Evolutionary conservation across 2,888 invertebrate genomes (phyloP).

Genomic region (Synergus laeviventris): DNA sequence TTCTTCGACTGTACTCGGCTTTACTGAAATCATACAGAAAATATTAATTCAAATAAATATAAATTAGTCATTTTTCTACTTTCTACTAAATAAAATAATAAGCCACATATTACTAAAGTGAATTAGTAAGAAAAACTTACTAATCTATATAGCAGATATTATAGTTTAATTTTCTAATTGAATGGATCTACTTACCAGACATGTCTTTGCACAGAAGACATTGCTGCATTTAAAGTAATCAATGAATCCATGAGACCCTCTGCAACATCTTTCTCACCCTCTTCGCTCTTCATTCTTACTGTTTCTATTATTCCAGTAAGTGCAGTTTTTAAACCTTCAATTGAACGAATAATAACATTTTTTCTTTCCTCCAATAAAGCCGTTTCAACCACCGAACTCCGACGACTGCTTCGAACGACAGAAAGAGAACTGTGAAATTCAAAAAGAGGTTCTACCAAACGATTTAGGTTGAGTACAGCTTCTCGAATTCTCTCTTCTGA

Average conservation of each 20-base stretch:
- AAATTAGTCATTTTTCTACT: no score
- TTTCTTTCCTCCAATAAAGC: slow-evolving; percentile 62
- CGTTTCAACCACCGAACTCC: slow-evolving; percentile 59
- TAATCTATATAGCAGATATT: no score
- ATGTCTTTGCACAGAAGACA: slow-evolving; percentile 60
- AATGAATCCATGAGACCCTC: slow-evolving; percentile 52
- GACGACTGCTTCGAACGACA: slow-evolving; percentile 63
- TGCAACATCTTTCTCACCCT: slow-evolving; percentile 19
- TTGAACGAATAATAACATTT: slow-evolving; percentile 63
- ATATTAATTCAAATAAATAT: not conserved
- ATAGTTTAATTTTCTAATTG: no score
- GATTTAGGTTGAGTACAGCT: slow-evolving; percentile 54
- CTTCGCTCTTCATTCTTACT: slow-evolving; percentile 33
- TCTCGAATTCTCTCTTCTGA: slow-evolving; percentile 55
- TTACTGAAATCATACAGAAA: slow-evolving; percentile 48
- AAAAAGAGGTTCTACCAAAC: slow-evolving; percentile 62
- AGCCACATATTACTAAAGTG: no score
- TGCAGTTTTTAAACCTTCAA: slow-evolving; percentile 60
- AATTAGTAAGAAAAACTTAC: not conserved
- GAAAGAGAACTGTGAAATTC: slow-evolving; percentile 66
- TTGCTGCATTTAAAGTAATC: slow-evolving; percentile 56
- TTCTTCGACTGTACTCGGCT: slow-evolving; percentile 59
- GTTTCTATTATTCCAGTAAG: slow-evolving; percentile 53
- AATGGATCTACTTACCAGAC: slow-evolving; percentile 51
- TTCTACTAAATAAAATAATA: no score